A percentile compares a stretch with the other conserved stretches of the same genome.
Evolutionary conservation across 2,113 vertebrate genomes (phyloP).

Genomic region (Amphilophus citrinellus): DNA sequence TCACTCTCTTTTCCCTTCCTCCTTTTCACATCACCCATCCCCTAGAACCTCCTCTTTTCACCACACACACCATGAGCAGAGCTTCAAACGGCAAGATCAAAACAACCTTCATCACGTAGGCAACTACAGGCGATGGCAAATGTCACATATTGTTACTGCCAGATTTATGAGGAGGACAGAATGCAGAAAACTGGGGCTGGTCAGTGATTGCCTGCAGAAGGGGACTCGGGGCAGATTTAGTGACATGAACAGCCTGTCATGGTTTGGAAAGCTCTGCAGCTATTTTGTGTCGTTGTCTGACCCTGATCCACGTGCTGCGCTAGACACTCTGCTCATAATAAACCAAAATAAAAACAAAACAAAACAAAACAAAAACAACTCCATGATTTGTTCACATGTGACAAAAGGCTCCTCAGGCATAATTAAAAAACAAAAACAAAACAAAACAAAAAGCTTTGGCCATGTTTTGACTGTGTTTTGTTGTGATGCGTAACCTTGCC

Average conservation of each 20-base stretch:
- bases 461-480: conserved; percentile 10
- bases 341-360: conserved; percentile 2
- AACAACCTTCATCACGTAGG: conserved; percentile 61
- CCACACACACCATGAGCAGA: conserved; percentile 14
- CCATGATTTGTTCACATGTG: conserved; percentile 2
- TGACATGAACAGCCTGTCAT: conserved; percentile 35
- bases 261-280: conserved; percentile 25
- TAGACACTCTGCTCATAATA: conserved; percentile 10
- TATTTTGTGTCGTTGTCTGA: conserved; percentile 21
- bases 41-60: background rate
- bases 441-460: no score
- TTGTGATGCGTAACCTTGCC: conserved; percentile 32
- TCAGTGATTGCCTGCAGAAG: conserved; percentile 25
- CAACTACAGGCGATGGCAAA: conserved; percentile 43
- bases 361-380: background rate
- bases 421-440: background rate
- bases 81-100: conserved; percentile 71
- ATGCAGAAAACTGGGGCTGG: background rate
- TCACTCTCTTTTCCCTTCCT: conserved; percentile 1
- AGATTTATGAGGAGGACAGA: conserved; percentile 7
- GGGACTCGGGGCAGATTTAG: conserved; percentile 3
- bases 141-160: conserved; percentile 54
- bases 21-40: conserved; percentile 26
- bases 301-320: conserved; percentile 5
- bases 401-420: background rate